Evolutionary conservation across 2,888 invertebrate species (phyloP), one percentile per base, ranked within the genome.

Genomic region (Pinctada fucata): DNA sequence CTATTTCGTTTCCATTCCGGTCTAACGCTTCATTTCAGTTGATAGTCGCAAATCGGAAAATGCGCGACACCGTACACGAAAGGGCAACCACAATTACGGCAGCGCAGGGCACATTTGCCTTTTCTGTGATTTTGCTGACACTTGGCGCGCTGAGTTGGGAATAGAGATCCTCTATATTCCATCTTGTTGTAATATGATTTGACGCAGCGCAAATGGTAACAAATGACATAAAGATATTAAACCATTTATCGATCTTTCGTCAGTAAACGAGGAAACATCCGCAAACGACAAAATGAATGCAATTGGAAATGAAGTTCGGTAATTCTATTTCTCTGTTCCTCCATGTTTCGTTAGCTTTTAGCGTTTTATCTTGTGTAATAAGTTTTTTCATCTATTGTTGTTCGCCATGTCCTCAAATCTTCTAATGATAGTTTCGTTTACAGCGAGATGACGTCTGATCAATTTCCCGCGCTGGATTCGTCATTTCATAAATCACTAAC

Each of bases 191-290:
- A 58, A 58, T 58, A 58, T 58, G 58, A 58, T 58, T 58, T 58
- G 58, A 58, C 13, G 58, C 13, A 58, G 58, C 58, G 58, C 58
- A 58, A 58, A 58, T 58, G 58, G 58, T 6, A 6, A 58, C 13
- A 58, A 58, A 58, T 58, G 58, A 58, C 58, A 58, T 58, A 58
- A 58, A 58, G 58, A 58, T 58, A 58, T 58, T 58, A 58, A 58
- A 58, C 13, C 58, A 58, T 58, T 13, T 6, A 58, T 58, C 13
- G 58, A 6, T 58, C 13, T 13, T 58, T 58, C 13, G 58, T 58
- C 58, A 31, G 31, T 58, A 58, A 58, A 58, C 13, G 58, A 58
- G 13, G 13, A 13, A 58, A 58, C 58, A 58, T 58, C 58, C 6
- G 13, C 58, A 58, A 31, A 13, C 13, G 13, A 58, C 58, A 6